Evolutionary conservation across 2,888 invertebrate genomes (phyloP).

Genomic region (Drosophila neotestacea): DNA sequence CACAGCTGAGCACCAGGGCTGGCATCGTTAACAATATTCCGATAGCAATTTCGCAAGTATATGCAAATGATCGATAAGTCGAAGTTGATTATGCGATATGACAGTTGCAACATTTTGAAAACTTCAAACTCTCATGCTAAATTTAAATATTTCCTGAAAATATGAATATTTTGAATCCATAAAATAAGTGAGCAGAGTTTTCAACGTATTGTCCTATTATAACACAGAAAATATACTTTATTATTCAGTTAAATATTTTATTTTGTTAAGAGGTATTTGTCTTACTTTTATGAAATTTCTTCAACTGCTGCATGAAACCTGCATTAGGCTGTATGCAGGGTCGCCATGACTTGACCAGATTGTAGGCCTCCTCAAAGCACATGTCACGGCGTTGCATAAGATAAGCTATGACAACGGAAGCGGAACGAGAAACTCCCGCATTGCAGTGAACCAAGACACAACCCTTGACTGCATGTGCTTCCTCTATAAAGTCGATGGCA

Average conservation of each 20-base stretch:
- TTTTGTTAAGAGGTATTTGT: background rate
- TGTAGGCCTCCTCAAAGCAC: slow-evolving; percentile 88
- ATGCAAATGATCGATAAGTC: background rate
- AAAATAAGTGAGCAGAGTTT: background rate
- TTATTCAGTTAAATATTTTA: background rate
- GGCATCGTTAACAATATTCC: background rate
- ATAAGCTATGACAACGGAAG: slow-evolving; percentile 92
- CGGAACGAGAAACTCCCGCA: slow-evolving; percentile 95
- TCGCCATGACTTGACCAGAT: slow-evolving; percentile 89
- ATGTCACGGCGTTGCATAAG: slow-evolving; percentile 88
- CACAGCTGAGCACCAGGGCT: slow-evolving; percentile 41
- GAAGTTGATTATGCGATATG: background rate
- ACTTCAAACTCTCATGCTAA: background rate
- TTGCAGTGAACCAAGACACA: slow-evolving; percentile 95
- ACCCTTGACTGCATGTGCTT: slow-evolving; percentile 84
- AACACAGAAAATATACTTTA: slow-evolving; percentile 6
- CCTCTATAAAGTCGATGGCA: slow-evolving; percentile 89
- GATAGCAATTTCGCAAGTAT: background rate
- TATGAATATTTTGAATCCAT: background rate
- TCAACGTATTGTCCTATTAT: slow-evolving; percentile 1
- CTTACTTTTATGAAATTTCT: slow-evolving; percentile 32
- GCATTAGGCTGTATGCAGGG: slow-evolving; percentile 91
- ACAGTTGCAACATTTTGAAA: background rate
- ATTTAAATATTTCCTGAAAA: background rate
- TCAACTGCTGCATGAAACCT: slow-evolving; percentile 90